Evolutionary conservation across 2,113 vertebrate genomes (phyloP).

Genomic region (Columba livia): DNA sequence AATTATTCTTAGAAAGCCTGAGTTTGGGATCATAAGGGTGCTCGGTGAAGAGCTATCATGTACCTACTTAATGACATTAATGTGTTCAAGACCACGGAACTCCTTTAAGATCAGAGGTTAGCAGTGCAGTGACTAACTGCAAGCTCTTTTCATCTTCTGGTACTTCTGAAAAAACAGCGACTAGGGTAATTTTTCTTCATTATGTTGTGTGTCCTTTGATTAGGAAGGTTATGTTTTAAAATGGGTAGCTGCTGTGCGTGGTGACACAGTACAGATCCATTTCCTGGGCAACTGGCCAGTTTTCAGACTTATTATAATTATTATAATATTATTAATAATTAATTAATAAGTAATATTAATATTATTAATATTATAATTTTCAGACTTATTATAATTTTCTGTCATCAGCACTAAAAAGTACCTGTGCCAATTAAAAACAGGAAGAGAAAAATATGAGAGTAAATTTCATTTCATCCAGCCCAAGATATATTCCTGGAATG

Average conservation of each 20-base stretch:
- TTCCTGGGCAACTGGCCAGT: slow-evolving; percentile 22
- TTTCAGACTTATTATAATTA: background rate
- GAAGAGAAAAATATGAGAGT: background rate
- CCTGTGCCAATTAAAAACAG: background rate
- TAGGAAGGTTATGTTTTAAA: background rate
- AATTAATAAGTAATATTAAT: background rate
- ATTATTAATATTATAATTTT: background rate
- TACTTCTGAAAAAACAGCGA: background rate
- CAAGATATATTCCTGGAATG: background rate
- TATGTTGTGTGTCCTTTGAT: background rate
- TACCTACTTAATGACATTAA: background rate
- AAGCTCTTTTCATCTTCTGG: background rate
- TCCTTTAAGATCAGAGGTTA: slow-evolving; percentile 8
- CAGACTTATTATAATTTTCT: background rate
- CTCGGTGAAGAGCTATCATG: background rate
- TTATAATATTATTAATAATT: no score
- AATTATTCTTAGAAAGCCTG: background rate
- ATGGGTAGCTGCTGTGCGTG: background rate
- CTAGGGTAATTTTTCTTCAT: slow-evolving; percentile 37
- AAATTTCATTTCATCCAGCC: background rate
- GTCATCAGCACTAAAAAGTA: background rate
- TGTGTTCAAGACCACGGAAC: background rate
- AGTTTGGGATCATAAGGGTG: background rate
- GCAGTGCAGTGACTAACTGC: background rate
- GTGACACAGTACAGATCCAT: background rate